Evolutionary conservation across 92 coral and sea anemone species (phyloP).

Genomic region (Epizoanthus scotinus): DNA sequence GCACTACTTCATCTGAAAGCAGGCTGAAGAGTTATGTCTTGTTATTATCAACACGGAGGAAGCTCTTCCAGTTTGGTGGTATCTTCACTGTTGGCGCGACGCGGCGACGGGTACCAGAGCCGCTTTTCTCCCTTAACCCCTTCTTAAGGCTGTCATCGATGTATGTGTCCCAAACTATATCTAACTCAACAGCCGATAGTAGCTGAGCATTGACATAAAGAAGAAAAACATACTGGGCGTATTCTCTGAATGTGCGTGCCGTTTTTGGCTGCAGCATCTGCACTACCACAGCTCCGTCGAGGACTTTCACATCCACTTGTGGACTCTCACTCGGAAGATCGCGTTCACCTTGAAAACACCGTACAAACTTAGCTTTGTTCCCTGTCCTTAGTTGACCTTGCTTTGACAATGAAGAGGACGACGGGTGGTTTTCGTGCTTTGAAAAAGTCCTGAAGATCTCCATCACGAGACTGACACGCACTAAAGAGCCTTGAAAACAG

Average conservation of each 20-base stretch:
- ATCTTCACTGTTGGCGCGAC: slow-evolving; percentile 37
- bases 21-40: slow-evolving; percentile 30
- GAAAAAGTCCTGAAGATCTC: slow-evolving; percentile 46
- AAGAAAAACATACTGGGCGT: slow-evolving; percentile 38
- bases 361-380: slow-evolving; percentile 39
- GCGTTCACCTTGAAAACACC: slow-evolving; percentile 45
- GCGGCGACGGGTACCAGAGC: slow-evolving; percentile 49
- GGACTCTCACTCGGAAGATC: slow-evolving; percentile 27
- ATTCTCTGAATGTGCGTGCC: slow-evolving; percentile 40
- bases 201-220: slow-evolving; percentile 39
- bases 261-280: slow-evolving; percentile 52
- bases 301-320: slow-evolving; percentile 43
- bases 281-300: slow-evolving; percentile 51
- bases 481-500: slow-evolving; percentile 50
- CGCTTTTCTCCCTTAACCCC: slow-evolving; percentile 50
- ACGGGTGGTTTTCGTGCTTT: slow-evolving; percentile 46
- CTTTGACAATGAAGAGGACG: slow-evolving; percentile 44
- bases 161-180: slow-evolving; percentile 50
- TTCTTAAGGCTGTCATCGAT: slow-evolving; percentile 37
- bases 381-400: slow-evolving; percentile 41
- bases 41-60: slow-evolving; percentile 28
- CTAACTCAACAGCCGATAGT: slow-evolving; percentile 37
- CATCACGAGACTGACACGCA: slow-evolving; percentile 51
- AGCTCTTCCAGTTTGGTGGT: slow-evolving; percentile 54
- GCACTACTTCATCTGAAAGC: slow-evolving; percentile 36